These are phyloP conservation scores for Oscheius sp. DNA, from an alignment of 1,140 invertebrate genomes.

Conservation along the genomic window DNA sequence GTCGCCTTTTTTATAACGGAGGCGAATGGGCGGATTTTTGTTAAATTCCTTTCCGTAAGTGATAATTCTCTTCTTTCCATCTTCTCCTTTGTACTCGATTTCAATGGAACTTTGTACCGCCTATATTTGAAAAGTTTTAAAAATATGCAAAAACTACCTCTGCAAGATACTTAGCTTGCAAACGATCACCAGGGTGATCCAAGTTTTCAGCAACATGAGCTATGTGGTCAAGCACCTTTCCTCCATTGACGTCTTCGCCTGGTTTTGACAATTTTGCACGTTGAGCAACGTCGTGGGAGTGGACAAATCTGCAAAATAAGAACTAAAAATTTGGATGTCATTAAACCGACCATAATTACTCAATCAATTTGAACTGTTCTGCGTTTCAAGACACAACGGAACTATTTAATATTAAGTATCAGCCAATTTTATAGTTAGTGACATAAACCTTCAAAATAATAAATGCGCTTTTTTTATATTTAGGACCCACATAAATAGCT, in stretches of 20 bases:
- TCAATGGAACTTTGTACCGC: background rate
- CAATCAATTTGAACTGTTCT: background rate
- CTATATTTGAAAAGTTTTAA: background rate
- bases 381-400: too few relatives aligned
- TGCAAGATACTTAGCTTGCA: background rate
- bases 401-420: background rate
- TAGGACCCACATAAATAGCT: too few relatives aligned
- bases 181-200: background rate
- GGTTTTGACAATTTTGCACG: background rate
- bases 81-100: background rate
- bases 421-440: background rate
- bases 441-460: too few relatives aligned
- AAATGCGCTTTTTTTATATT: too few relatives aligned
- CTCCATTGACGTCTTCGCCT: background rate
- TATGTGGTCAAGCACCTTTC: background rate
- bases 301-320: background rate
- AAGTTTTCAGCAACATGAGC: background rate
- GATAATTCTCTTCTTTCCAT: background rate
- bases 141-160: background rate
- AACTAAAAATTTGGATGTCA: too few relatives aligned
- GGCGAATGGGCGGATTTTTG: background rate
- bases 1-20: background rate
- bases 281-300: background rate
- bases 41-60: background rate
- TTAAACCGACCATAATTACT: too few relatives aligned